Evolutionary conservation across 2,113 vertebrate species (phyloP).

Genomic region (Thamnophis sirtalis): DNA sequence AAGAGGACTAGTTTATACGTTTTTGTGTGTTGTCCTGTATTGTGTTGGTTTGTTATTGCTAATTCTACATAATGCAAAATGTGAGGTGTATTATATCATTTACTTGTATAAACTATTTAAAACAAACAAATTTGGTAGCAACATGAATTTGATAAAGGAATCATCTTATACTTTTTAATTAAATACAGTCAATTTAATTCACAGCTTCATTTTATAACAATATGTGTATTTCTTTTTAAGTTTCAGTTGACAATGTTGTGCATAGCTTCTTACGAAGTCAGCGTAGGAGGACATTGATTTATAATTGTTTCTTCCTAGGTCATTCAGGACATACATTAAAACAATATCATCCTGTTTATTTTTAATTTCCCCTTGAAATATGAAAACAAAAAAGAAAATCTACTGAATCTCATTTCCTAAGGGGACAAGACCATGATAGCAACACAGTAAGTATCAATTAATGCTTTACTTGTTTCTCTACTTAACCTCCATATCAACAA

Average conservation of each 20-base stretch:
- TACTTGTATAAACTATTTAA: neutral
- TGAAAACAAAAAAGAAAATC: neutral
- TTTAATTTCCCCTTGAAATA: neutral
- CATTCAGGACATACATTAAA: neutral
- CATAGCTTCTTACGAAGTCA: neutral
- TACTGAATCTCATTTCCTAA: neutral
- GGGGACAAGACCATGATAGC: neutral
- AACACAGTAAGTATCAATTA: neutral
- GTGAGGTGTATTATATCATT: neutral
- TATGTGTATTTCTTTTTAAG: neutral
- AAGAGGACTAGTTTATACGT: neutral
- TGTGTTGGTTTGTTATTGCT: neutral
- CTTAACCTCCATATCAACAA: neutral
- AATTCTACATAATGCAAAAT: neutral
- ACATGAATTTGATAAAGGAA: neutral
- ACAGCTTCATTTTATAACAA: neutral
- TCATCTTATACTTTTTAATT: neutral
- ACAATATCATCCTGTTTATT: neutral
- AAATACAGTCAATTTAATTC: neutral
- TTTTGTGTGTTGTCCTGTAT: neutral
- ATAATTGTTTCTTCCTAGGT: neutral
- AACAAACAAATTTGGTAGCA: neutral
- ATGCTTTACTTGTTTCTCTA: neutral
- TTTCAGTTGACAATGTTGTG: neutral
- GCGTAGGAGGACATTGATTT: neutral